Evolutionary conservation across 1,140 invertebrate species (phyloP).

Genomic region (Andrena cerasifolii): DNA sequence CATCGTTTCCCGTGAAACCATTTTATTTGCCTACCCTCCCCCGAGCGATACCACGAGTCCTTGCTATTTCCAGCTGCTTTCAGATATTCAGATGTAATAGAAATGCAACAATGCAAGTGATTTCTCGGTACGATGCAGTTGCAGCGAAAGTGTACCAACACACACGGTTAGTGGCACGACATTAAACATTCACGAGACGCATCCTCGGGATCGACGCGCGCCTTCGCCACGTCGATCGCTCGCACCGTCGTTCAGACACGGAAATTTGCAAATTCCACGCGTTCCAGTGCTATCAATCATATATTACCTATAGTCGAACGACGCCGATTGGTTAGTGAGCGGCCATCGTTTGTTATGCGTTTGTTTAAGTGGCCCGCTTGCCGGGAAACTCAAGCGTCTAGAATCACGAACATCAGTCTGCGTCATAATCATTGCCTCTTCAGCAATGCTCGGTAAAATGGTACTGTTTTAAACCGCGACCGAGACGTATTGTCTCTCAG

Average conservation of each 20-base stretch:
- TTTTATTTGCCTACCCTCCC: too few relatives aligned
- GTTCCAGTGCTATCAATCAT: constrained; percentile 37
- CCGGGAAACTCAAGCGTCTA: constrained; percentile 82
- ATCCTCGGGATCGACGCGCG: constrained; percentile 40
- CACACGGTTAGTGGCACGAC: constrained; percentile 63
- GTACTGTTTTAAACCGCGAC: constrained; percentile 15
- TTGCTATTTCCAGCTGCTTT: too few relatives aligned
- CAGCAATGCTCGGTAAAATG: constrained; percentile 53
- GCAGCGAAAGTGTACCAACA: constrained; percentile 37
- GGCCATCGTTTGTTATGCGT: constrained; percentile 80
- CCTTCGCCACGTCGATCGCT: constrained; percentile 10
- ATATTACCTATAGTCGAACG: constrained; percentile 81
- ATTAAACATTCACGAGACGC: constrained; percentile 60
- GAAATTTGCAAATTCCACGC: constrained; percentile 18
- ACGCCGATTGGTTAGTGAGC: constrained; percentile 80
- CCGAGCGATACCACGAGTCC: too few relatives aligned
- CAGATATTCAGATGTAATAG: neutral
- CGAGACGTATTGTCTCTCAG: neutral
- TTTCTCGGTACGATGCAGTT: constrained; percentile 30
- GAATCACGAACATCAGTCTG: constrained; percentile 72
- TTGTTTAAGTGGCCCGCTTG: constrained; percentile 79
- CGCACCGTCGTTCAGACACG: neutral
- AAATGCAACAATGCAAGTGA: too few relatives aligned
- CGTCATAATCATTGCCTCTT: constrained; percentile 49
- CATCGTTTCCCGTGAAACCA: neutral